Evolutionary conservation across 2,113 vertebrate species (phyloP), one percentile per base, ranked within the genome.

Genomic region (Colossoma macropomum): DNA sequence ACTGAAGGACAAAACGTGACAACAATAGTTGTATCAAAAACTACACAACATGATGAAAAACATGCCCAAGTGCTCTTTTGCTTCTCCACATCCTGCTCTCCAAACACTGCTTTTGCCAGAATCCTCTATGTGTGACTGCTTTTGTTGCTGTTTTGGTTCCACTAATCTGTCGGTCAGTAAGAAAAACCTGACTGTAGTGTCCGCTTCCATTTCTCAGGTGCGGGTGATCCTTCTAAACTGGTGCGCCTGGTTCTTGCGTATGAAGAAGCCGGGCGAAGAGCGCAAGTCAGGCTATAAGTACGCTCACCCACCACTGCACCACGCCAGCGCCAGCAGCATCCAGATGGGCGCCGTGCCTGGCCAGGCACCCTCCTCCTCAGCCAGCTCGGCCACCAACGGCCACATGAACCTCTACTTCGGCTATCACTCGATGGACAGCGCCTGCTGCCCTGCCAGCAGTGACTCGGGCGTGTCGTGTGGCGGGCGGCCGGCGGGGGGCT

Each of bases 221-320:
- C 84, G 95, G 1, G 90, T 96, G 54, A 84, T 97, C 82, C 89
- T 97, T 32, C 92, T 97, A 28, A 96, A 97, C 83, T 97, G 96
- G 96, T 97, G 96, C 3, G 96, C 96, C 65, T 97, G 96, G 96
- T 96, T 97, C 87, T 91, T 97, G 72, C 89, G 95, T 16, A 97
- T 97, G 96, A 97, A 96, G 83, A 97, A 97, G 50, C 96, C 95
- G 0, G 95, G 96, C 1, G 95, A 97, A 79, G 95, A 92, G 9
- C 91, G 86, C 54, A 95, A 93, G 79, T 25, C 80, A 3, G 16
- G 88, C 88, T 95, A 95, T 92, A 96, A 94, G 75, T 95, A 95
- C 32, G 86, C 88, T 41, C 93, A 91, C 30, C 88, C 93, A 1
- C 89, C 93, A 0, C 90, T 90, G 25, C 92, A 95, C 38, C 93